Evolutionary conservation across 2,113 vertebrate genomes (phyloP).

Genomic region (Hyperoodon ampullatus): DNA sequence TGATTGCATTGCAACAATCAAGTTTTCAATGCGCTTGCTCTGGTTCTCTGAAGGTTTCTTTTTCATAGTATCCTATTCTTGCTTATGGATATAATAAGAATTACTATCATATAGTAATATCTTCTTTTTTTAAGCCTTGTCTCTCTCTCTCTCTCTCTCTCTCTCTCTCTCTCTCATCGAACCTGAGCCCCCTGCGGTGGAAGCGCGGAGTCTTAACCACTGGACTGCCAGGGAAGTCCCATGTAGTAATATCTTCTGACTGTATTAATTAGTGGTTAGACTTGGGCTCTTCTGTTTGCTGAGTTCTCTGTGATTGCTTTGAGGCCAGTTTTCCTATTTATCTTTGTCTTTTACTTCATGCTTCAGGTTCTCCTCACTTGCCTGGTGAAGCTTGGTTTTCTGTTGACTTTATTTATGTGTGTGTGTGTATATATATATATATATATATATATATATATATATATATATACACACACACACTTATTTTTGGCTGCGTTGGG

Average conservation of each 20-base stretch:
- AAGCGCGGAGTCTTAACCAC: too few relatives aligned
- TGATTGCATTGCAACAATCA: background rate
- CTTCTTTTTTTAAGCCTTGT: background rate
- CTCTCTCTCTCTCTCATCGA: too few relatives aligned
- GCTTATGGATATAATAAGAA: background rate
- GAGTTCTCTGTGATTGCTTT: background rate
- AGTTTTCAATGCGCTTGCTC: background rate
- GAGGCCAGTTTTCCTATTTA: background rate
- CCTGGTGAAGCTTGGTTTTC: background rate
- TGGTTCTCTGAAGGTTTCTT: background rate
- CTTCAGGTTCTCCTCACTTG: background rate
- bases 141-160: too few relatives aligned
- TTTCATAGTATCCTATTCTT: background rate
- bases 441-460: too few relatives aligned
- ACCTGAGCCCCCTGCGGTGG: too few relatives aligned
- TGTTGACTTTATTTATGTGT: background rate
- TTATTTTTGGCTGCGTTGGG: too few relatives aligned
- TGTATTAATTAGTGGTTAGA: background rate
- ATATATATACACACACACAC: too few relatives aligned
- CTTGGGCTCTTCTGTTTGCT: background rate
- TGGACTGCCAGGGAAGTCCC: too few relatives aligned
- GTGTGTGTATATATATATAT: fast-evolving
- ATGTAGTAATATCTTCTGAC: background rate
- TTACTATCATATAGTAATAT: background rate
- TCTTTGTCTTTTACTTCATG: background rate